Base-by-base conservation (phyloP, 2,113 vertebrate species). In the Hiodon tergisus region DNA sequence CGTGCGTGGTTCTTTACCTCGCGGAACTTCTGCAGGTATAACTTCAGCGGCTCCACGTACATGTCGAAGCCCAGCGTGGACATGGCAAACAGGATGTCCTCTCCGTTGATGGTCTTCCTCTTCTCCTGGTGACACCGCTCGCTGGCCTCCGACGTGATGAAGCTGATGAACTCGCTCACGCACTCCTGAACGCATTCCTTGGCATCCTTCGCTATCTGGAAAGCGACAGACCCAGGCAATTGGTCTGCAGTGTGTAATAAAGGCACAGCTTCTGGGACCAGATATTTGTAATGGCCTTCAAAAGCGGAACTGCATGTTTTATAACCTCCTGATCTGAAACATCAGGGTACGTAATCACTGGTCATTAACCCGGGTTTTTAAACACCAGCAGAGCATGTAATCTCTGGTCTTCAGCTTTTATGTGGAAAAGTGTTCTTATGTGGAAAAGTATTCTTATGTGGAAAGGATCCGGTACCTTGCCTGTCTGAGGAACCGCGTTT, bases 111-210 rank as follows among this genome's bases (percentile, higher is more conserved):
- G 80, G 97, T 99, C 87, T 99, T 99, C 76, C 97, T 93, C 85
- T 99, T 99, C 84, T 99, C 97, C 81, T 99, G 97, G 79, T 99
- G 97, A 87, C 97, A 99, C 71, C 97, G 88, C 80, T 99, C 97
- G 17, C 96, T 98, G 14, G 97, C 97, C 87, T 99, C 97, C 0
- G 97, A 99, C 0, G 97, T 99, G 85, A 99, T 99, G 81, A 99
- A 99, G 86, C 97, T 99, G 88, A 99, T 99, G 81, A 99, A 99
- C 86, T 99, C 97, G 71, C 97, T 99, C 10, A 99, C 97, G 53
- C 97, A 99, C 81, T 99, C 97, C 83, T 99, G 97, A 72, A 99
- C 97, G 0, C 97, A 99, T 80, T 99, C 97, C 83, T 99, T 99
- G 75, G 97, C 97, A 0, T 99, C 97, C 86, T 99, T 99, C 0